Evolutionary conservation across 2,113 vertebrate species (phyloP).

Genomic region (Dromiciops gliroides): DNA sequence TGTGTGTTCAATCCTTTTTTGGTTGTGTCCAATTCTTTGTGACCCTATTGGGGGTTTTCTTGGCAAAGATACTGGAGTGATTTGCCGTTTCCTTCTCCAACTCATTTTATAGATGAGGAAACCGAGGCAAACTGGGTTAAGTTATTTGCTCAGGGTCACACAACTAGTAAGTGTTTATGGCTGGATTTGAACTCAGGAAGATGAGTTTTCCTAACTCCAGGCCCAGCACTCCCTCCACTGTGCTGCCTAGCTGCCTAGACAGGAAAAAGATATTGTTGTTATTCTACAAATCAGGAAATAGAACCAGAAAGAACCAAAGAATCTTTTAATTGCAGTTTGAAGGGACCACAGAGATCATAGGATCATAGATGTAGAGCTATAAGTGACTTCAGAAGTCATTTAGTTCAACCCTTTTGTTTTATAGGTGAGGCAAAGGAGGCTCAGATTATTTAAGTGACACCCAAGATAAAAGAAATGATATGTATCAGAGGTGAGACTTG

Average conservation of each 20-base stretch:
- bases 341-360: background rate
- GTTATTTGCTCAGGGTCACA: background rate
- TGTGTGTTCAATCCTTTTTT: background rate
- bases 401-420: background rate
- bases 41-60: background rate
- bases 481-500: no score
- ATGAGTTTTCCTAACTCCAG: background rate
- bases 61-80: background rate
- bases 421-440: background rate
- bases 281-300: background rate
- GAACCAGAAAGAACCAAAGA: background rate
- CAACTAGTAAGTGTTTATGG: background rate
- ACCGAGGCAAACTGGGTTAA: background rate
- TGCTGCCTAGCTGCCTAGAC: background rate
- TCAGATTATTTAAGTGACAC: background rate
- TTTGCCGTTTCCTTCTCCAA: background rate
- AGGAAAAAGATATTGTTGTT: background rate
- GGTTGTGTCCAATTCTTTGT: background rate
- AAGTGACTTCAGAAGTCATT: background rate
- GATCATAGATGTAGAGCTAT: background rate
- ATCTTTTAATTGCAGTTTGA: background rate
- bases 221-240: background rate
- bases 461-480: background rate
- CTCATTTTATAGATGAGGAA: background rate
- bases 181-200: background rate